A percentile compares a stretch with the other conserved stretches of the same genome.
Evolutionary conservation across 2,888 invertebrate species (phyloP).

Genomic region (Blastobasis lacticolella): DNA sequence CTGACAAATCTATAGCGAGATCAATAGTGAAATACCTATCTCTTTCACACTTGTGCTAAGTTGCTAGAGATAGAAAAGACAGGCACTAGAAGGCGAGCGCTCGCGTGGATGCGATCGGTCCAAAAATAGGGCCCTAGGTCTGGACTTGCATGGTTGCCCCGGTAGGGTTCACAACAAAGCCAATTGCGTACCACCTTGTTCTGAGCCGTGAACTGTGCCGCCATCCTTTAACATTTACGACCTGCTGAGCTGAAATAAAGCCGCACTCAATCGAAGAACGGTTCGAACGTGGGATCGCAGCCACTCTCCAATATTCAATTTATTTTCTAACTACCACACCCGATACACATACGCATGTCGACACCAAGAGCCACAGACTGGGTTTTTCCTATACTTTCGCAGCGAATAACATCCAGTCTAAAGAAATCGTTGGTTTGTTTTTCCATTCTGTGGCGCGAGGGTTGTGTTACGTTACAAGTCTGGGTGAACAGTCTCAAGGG

Average conservation of each 20-base stretch:
- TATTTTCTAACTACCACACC: conserved; percentile 56
- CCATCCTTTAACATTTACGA: conserved; percentile 39
- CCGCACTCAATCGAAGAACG: conserved; percentile 45
- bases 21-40: too few species aligned
- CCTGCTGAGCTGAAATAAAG: conserved; percentile 46
- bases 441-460: conserved; percentile 30
- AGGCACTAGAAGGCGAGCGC: too few species aligned
- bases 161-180: too few species aligned
- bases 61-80: too few species aligned
- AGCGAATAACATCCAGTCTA: conserved; percentile 10
- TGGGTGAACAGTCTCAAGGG: conserved; percentile 41
- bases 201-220: conserved; percentile 1
- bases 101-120: too few species aligned
- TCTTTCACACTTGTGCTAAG: too few species aligned
- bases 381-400: background rate
- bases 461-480: conserved; percentile 32
- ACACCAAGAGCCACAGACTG: conserved; percentile 25
- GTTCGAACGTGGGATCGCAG: conserved; percentile 33
- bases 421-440: background rate
- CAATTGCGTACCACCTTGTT: too few species aligned
- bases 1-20: too few species aligned
- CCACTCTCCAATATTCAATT: conserved; percentile 57
- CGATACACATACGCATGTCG: conserved; percentile 22
- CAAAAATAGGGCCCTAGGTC: too few species aligned
- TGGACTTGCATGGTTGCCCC: too few species aligned